Conservation (phyloP, 1,140 invertebrate species). For the Sipha flava region DNA sequence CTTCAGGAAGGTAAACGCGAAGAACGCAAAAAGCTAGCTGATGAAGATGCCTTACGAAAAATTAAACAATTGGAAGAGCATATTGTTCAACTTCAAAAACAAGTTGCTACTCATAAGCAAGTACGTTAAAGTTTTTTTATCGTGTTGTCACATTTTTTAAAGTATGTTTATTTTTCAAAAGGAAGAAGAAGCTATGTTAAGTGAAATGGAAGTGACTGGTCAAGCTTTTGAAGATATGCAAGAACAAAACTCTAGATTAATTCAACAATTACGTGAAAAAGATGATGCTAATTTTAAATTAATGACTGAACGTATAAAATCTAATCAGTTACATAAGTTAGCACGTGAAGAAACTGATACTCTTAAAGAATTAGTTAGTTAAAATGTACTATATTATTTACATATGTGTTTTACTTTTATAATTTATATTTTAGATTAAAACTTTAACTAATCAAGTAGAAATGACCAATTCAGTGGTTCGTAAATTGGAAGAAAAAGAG, state of each 20-base stretch:
- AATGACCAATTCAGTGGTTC: conserved; percentile 86
- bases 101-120: conserved; percentile 76
- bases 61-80: conserved; percentile 92
- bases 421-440: conserved; percentile 48
- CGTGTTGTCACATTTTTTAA: not conserved
- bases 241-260: conserved; percentile 91
- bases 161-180: conserved; percentile 41
- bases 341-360: conserved; percentile 89
- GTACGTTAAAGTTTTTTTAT: conserved; percentile 41
- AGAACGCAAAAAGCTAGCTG: conserved; percentile 82
- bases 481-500: conserved; percentile 96
- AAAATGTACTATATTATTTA: not conserved
- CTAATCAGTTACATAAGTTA: conserved; percentile 91
- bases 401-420: not conserved
- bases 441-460: conserved; percentile 87
- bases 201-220: conserved; percentile 98
- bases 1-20: conserved; percentile 81
- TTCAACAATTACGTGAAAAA: conserved; percentile 93
- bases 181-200: conserved; percentile 94
- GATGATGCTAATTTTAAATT: conserved; percentile 99
- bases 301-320: conserved; percentile 96
- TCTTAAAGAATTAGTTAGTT: conserved; percentile 69
- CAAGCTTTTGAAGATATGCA: conserved; percentile 99
- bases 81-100: conserved; percentile 71
- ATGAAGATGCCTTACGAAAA: conserved; percentile 89